phyloP scores from a whole-genome alignment of 1,140 invertebrate genomes.

The Conus betulinus region DNA sequence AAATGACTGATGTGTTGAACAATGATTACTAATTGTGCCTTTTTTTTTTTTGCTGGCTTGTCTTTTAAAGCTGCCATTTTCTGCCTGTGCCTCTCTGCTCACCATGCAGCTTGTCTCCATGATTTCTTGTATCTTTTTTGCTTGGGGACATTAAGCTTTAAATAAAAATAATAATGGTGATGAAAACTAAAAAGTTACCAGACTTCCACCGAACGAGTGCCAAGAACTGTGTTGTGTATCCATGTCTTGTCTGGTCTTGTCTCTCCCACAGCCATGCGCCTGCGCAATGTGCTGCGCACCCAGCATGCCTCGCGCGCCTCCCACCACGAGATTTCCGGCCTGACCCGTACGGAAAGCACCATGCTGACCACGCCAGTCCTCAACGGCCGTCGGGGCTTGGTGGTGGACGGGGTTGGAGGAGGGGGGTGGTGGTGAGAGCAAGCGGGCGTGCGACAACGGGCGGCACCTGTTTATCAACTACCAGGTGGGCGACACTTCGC shows the following conservation, averaged over 20 bases:
- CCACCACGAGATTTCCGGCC: slow-evolving; percentile 35
- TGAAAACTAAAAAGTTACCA: too few species aligned
- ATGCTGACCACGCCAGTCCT: slow-evolving; percentile 27
- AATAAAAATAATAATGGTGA: too few species aligned
- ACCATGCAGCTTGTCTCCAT: too few species aligned
- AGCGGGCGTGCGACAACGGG: not conserved
- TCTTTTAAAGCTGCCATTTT: too few species aligned
- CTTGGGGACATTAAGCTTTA: too few species aligned
- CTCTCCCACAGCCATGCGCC: slow-evolving; percentile 31
- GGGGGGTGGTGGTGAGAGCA: not conserved
- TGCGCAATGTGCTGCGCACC: slow-evolving; percentile 32
- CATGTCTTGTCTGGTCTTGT: not conserved
- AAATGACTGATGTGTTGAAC: too few species aligned
- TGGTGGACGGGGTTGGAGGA: not conserved
- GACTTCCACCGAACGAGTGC: too few species aligned
- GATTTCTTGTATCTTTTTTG: too few species aligned
- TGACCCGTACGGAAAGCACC: slow-evolving; percentile 32
- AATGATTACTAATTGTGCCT: too few species aligned
- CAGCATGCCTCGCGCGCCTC: slow-evolving; percentile 27
- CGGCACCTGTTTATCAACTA: slow-evolving; percentile 36
- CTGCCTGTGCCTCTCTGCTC: too few species aligned
- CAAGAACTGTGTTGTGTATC: not conserved
- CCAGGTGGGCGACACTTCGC: slow-evolving; percentile 11
- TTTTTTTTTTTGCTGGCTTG: too few species aligned
- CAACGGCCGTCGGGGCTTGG: slow-evolving; percentile 14